Percentiles rank a stretch among this genome's conserved stretches.
These are phyloP conservation scores for Allolobophora icterica DNA, from an alignment of 2,888 invertebrate genomes.

Conservation along the genomic window DNA sequence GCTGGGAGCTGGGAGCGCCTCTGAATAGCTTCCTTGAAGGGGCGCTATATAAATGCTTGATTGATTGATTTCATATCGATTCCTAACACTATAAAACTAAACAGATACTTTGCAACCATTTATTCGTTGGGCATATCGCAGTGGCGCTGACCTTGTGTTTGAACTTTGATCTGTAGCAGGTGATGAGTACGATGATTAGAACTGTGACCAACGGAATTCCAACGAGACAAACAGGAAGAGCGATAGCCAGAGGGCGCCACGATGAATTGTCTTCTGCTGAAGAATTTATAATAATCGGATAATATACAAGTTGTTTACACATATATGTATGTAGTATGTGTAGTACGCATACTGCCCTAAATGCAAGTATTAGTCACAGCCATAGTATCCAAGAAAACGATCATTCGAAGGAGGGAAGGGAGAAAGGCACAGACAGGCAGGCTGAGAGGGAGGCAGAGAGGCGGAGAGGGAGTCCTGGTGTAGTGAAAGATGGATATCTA, in stretches of 20 bases:
- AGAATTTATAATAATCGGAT: neutral
- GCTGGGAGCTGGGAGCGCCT: too few relatives aligned
- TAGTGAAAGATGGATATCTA: neutral
- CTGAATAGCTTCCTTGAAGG: too few relatives aligned
- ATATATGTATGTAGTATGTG: neutral
- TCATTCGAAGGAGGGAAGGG: neutral
- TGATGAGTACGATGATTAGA: neutral
- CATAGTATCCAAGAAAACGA: neutral
- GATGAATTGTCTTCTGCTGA: neutral
- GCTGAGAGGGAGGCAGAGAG: neutral
- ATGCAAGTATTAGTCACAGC: neutral
- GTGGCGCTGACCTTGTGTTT: neutral
- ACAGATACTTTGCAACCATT: neutral
- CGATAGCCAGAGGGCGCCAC: slow-evolving; percentile 23
- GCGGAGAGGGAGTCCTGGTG: neutral
- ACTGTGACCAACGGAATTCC: slow-evolving; percentile 20
- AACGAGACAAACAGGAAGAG: slow-evolving; percentile 26
- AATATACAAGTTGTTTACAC: neutral
- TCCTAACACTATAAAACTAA: neutral
- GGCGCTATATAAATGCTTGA: too few relatives aligned
- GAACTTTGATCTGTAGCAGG: slow-evolving; percentile 19
- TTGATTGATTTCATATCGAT: too few relatives aligned
- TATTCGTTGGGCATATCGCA: neutral
- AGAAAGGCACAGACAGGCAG: neutral
- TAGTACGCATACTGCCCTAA: neutral